These are phyloP conservation scores for Scophthalmus maximus DNA, from an alignment of 2,113 vertebrate genomes.

Conservation along the genomic window DNA sequence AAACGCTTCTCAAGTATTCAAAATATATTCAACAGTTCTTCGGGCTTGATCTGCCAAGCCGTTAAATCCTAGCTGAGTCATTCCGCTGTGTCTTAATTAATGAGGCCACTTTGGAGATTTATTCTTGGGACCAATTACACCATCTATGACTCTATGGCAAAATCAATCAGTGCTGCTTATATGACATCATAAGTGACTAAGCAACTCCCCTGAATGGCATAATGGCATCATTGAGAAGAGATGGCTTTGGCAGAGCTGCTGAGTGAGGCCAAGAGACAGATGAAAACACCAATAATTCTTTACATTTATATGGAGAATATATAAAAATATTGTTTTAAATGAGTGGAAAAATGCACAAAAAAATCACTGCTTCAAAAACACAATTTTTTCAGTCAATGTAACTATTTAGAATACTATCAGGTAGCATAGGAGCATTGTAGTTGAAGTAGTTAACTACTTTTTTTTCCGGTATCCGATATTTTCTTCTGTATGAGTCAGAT, in stretches of 20 bases:
- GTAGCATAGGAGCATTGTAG: too few species aligned
- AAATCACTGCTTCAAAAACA: too few species aligned
- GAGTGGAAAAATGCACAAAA: too few species aligned
- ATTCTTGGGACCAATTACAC: slow-evolving; percentile 65
- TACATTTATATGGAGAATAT: too few species aligned
- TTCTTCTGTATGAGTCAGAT: too few species aligned
- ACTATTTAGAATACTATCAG: too few species aligned
- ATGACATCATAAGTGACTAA: slow-evolving; percentile 78
- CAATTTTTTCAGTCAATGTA: too few species aligned
- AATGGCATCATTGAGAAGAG: slow-evolving; percentile 44
- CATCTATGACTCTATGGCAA: slow-evolving; percentile 61
- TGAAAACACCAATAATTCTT: too few species aligned
- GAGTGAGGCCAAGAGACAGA: slow-evolving; percentile 17
- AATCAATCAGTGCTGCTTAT: slow-evolving; percentile 67
- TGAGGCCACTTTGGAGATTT: slow-evolving; percentile 74
- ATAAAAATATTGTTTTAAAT: neutral
- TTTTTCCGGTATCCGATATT: too few species aligned
- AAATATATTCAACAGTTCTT: slow-evolving; percentile 66
- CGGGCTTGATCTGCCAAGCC: slow-evolving; percentile 30
- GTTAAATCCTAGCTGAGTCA: slow-evolving; percentile 72
- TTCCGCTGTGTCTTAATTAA: slow-evolving; percentile 66
- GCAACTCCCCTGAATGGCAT: slow-evolving; percentile 55
- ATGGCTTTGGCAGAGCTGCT: slow-evolving; percentile 27
- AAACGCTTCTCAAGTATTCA: slow-evolving; percentile 43
- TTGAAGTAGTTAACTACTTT: too few species aligned